Conservation (phyloP, 2,113 vertebrate genomes). For the Neolamprologus modestus region DNA sequence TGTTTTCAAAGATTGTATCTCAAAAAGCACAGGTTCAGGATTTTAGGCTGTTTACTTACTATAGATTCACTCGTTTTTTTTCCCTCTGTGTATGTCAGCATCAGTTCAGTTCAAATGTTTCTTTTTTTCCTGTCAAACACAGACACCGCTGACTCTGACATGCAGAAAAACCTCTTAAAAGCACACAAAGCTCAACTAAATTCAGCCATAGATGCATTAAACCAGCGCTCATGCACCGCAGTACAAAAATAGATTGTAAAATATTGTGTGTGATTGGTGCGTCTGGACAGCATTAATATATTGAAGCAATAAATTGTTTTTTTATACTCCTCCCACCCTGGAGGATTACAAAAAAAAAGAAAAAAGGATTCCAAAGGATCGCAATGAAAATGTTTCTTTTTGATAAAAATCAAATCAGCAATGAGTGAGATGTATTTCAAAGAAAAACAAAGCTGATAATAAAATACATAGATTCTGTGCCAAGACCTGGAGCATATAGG, state of each 20-base stretch:
- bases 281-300: slow-evolving; percentile 56
- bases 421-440: slow-evolving; percentile 36
- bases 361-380: slow-evolving; percentile 31
- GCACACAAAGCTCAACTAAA: background rate
- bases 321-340: slow-evolving; percentile 3
- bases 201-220: background rate
- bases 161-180: slow-evolving; percentile 18
- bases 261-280: slow-evolving; percentile 24
- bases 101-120: background rate
- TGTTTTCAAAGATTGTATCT: slow-evolving; percentile 38
- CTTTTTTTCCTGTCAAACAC: background rate
- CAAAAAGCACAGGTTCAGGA: background rate
- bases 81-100: background rate
- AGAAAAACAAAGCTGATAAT: slow-evolving; percentile 39
- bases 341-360: slow-evolving; percentile 22
- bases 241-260: slow-evolving; percentile 34
- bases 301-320: slow-evolving; percentile 48
- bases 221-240: background rate
- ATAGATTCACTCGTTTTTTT: background rate
- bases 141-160: background rate
- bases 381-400: slow-evolving; percentile 34
- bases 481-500: slow-evolving; percentile 46
- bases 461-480: slow-evolving; percentile 39
- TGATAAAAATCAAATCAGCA: slow-evolving; percentile 48
- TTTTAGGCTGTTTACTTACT: background rate